Percentiles rank a stretch among this genome's conserved stretches.
Conservation (phyloP, 2,797 vertebrate genomes). For the Neopelma chrysocephalum region DNA sequence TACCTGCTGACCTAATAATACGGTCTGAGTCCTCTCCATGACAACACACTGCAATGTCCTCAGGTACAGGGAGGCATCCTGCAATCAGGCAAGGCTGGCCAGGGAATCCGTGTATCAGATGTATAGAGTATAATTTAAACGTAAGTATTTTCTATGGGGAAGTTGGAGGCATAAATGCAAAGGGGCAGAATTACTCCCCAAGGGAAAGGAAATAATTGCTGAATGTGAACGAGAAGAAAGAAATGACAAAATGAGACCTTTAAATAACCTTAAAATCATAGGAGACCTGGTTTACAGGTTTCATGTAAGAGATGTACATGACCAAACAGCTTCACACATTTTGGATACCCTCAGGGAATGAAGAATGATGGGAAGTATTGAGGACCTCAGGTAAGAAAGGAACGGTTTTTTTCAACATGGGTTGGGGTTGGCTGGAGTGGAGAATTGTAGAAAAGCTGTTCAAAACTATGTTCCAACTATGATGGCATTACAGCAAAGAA, state of each 20-base stretch:
- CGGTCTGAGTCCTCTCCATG: conserved; percentile 60
- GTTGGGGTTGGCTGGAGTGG: neutral
- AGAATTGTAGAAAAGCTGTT: neutral
- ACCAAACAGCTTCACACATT: neutral
- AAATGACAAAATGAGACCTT: neutral
- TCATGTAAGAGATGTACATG: neutral
- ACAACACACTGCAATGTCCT: neutral
- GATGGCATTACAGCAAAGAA: neutral
- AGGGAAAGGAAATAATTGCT: neutral
- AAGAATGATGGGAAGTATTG: neutral
- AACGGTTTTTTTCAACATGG: neutral
- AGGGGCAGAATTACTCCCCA: neutral
- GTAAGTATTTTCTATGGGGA: neutral
- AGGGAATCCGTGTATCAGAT: neutral
- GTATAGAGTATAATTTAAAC: neutral
- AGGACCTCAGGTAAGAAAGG: neutral
- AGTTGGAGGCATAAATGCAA: neutral
- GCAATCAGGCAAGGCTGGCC: neutral
- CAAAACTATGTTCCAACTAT: neutral
- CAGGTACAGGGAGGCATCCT: neutral
- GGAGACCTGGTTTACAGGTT: neutral
- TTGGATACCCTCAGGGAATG: neutral
- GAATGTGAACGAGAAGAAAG: neutral
- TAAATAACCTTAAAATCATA: neutral
- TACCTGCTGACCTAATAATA: neutral